phyloP scores from a whole-genome alignment of 2,797 vertebrate genomes.

The Poecilia gillii region DNA sequence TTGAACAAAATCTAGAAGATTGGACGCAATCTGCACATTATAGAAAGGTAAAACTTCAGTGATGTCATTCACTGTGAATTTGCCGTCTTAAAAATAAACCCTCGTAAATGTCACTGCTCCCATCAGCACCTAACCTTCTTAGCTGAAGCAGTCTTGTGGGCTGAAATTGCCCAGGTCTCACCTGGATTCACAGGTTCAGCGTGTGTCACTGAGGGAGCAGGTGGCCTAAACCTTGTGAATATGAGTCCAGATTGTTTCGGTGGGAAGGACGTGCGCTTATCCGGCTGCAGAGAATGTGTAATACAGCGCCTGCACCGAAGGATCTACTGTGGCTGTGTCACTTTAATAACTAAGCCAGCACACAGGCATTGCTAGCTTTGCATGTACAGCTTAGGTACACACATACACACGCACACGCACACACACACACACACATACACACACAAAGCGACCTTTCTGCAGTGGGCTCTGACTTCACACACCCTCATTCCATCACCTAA shows the following conservation, averaged over 20 bases:
- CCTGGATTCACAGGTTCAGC: constrained; percentile 40
- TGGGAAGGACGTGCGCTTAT: constrained; percentile 15
- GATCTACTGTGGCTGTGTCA: constrained; percentile 41
- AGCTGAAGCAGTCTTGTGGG: constrained; percentile 18
- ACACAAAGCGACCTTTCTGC: constrained; percentile 32
- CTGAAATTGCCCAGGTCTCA: constrained; percentile 38
- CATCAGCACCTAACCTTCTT: constrained; percentile 27
- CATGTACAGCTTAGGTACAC: constrained; percentile 29
- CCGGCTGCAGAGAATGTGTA: constrained; percentile 6
- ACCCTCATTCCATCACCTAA: constrained; percentile 29
- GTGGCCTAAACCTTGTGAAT: constrained; percentile 31
- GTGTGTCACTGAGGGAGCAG: constrained; percentile 33
- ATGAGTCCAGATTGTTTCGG: constrained; percentile 36
- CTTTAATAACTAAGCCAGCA: constrained; percentile 52
- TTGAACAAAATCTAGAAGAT: neutral
- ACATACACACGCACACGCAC: neutral
- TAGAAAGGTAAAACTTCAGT: constrained; percentile 21
- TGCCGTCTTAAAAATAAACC: constrained; percentile 11
- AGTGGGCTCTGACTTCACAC: constrained; percentile 29
- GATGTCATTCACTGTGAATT: neutral
- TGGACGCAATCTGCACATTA: neutral
- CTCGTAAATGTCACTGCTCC: constrained; percentile 24
- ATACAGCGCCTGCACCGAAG: constrained; percentile 19
- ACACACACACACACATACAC: neutral
- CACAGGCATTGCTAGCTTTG: constrained; percentile 11